Conservation (phyloP, 2,888 invertebrate species). For the Acleris laterana region DNA sequence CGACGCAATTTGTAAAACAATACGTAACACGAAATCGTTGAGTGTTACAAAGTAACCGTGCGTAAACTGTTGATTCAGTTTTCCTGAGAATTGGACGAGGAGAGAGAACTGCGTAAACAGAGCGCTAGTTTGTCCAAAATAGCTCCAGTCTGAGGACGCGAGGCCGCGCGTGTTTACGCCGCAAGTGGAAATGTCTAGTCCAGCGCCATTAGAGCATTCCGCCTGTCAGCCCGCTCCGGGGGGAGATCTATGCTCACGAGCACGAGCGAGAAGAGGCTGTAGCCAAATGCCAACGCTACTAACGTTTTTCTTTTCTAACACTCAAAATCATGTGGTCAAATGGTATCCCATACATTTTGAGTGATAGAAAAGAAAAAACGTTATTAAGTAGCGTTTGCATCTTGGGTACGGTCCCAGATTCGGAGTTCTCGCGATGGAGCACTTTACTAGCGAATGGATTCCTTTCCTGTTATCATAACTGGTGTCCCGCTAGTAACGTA, state of each 20-base stretch:
- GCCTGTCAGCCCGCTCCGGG: too few relatives aligned
- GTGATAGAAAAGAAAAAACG: too few relatives aligned
- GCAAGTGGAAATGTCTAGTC: too few relatives aligned
- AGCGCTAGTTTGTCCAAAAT: slow-evolving; percentile 19
- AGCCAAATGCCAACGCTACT: too few relatives aligned
- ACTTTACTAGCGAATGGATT: not conserved
- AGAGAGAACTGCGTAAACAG: slow-evolving; percentile 8
- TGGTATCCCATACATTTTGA: too few relatives aligned
- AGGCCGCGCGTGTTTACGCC: slow-evolving; percentile 1
- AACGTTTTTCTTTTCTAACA: too few relatives aligned
- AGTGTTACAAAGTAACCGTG: not conserved
- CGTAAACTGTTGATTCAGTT: not conserved
- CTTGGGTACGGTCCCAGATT: not conserved
- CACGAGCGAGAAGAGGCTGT: too few relatives aligned
- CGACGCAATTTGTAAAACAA: slow-evolving; percentile 7
- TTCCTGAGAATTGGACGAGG: slow-evolving; percentile 4
- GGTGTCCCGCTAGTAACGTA: too few relatives aligned
- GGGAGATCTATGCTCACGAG: not conserved
- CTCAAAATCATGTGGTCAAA: too few relatives aligned
- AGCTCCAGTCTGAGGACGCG: slow-evolving; percentile 16
- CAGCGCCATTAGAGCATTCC: too few relatives aligned
- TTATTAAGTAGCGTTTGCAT: too few relatives aligned
- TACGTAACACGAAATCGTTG: not conserved
- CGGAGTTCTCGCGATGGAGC: not conserved
- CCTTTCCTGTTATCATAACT: too few relatives aligned